Evolutionary conservation across 2,113 vertebrate species (phyloP), one percentile per base, ranked within the genome.

Genomic region (Centrocercus urophasianus): DNA sequence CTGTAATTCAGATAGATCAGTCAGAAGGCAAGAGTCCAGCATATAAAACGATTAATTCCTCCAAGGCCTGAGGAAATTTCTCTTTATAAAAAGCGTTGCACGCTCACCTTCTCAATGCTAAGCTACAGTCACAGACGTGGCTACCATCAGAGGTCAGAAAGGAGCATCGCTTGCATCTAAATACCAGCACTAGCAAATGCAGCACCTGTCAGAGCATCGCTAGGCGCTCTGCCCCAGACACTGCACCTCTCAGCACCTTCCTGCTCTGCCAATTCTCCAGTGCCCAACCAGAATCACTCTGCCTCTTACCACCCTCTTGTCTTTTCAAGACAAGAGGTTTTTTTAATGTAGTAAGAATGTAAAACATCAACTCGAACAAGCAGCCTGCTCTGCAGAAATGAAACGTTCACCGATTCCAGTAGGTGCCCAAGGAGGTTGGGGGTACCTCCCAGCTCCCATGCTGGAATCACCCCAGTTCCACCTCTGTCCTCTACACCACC

Each of bases 1-100:
- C 96, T 97, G 97, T 97, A 96, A 98, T 97, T 97, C 95, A 96
- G 96, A 97, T 89, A 91, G 93, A 97, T 95, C 95, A 84, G 94
- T 86, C 64, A 91, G 94, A 94, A 97, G 97, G 93, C 79, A 76
- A 61, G 87, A 95, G 93, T 96, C 95, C 97, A 95, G 97, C 78
- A 96, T 86, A 90, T 83, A 90, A 83, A 95, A 94, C 76, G 93
- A 97, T 96, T 97, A 90, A 91, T 94, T 96, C 94, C 69, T 95
- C 71, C 38, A 52, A 82, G 92, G 84, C 88, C 72, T 13, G 7
- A 10, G 64, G 85, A 95, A 81, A 94, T 90, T 93, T 93, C 90
- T 88, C 72, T 96, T 91, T 95, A 92, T 90, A 93, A 96, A 93
- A 70, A 86, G 91, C 32, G 1, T 52, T 79, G 86, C 84, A 40